Evolutionary conservation across 2,888 invertebrate species (phyloP).

Genomic region (Salpingus planirostris): DNA sequence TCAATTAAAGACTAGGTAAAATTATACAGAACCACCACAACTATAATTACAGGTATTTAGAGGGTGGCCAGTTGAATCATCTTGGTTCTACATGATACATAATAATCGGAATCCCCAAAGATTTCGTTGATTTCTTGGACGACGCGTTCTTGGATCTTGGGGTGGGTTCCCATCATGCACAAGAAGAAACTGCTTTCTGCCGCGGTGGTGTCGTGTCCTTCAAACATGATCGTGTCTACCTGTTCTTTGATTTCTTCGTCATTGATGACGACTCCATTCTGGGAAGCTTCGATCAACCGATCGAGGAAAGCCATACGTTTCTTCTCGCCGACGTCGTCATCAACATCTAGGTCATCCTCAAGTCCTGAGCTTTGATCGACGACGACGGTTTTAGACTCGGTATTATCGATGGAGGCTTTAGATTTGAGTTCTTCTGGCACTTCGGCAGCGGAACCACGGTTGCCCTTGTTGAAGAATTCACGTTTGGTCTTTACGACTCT

Average conservation of each 20-base stretch:
- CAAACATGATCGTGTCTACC: slow-evolving; percentile 83
- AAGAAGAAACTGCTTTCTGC: slow-evolving; percentile 83
- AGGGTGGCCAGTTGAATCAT: no score
- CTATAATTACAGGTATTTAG: no score
- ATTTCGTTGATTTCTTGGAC: slow-evolving; percentile 28
- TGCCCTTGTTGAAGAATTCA: slow-evolving; percentile 47
- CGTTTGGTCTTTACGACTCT: slow-evolving; percentile 60
- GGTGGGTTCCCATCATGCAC: slow-evolving; percentile 72
- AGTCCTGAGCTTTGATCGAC: slow-evolving; percentile 52
- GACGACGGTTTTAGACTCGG: slow-evolving; percentile 39
- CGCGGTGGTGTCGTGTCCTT: slow-evolving; percentile 79
- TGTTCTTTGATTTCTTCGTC: slow-evolving; percentile 79
- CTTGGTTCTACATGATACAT: no score
- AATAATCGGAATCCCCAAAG: slow-evolving; percentile 21
- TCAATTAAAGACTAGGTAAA: no score
- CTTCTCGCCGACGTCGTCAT: slow-evolving; percentile 75
- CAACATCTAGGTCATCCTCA: slow-evolving; percentile 73
- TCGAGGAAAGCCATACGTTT: slow-evolving; percentile 82
- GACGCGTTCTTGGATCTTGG: slow-evolving; percentile 42
- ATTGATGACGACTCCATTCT: slow-evolving; percentile 62
- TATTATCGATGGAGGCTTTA: slow-evolving; percentile 20
- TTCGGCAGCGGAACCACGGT: slow-evolving; percentile 38
- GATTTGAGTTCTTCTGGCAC: slow-evolving; percentile 33
- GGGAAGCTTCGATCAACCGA: slow-evolving; percentile 75
- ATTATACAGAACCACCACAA: no score